phyloP scores from a whole-genome alignment of 1,140 invertebrate species.

The Aradophagus sp. region DNA sequence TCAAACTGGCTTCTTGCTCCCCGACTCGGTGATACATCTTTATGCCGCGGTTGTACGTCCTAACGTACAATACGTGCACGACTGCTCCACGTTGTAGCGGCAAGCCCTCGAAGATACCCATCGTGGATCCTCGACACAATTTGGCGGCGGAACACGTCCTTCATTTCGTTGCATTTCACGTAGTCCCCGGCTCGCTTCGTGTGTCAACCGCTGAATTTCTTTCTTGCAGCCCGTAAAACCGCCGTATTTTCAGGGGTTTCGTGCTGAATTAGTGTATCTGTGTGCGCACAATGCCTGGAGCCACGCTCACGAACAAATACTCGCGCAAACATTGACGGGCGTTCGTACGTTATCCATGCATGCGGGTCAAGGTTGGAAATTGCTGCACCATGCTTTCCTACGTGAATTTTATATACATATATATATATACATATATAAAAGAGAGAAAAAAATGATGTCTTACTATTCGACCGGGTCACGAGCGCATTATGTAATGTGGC shows the following conservation, averaged over 20 bases:
- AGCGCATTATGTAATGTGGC: conserved; percentile 43
- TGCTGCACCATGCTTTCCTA: conserved; percentile 46
- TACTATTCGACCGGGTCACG: conserved; percentile 27
- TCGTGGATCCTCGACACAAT: conserved; percentile 67
- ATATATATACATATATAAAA: too few species aligned
- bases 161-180: conserved; percentile 64
- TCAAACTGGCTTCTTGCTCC: conserved; percentile 51
- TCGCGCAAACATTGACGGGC: too few species aligned
- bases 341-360: conserved; percentile 25
- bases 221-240: conserved; percentile 53
- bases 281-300: background rate
- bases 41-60: conserved; percentile 52
- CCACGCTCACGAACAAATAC: conserved; percentile 3
- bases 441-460: conserved; percentile 41
- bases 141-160: conserved; percentile 62
- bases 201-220: conserved; percentile 56
- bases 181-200: conserved; percentile 50
- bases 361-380: conserved; percentile 68
- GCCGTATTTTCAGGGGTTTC: conserved; percentile 57
- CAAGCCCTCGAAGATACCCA: conserved; percentile 57
- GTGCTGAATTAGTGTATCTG: conserved; percentile 3
- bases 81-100: conserved; percentile 47
- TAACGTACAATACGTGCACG: conserved; percentile 56
- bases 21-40: conserved; percentile 52
- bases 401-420: too few species aligned